Evolutionary conservation across 2,888 invertebrate species (phyloP).

Genomic region (Camptogramma bilineatum): DNA sequence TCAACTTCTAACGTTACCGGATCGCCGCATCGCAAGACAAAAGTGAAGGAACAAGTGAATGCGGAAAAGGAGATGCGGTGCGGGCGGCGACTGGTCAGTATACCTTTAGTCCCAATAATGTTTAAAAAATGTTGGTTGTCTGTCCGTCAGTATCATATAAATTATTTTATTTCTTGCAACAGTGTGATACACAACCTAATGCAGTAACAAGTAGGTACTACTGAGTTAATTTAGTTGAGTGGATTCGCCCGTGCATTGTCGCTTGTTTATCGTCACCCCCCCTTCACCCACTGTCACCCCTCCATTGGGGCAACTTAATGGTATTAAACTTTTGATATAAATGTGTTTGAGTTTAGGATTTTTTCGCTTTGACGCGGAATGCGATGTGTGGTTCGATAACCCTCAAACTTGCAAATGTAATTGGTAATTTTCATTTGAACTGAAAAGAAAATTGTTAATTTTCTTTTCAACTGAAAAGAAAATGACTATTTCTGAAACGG

Average conservation of each 20-base stretch:
- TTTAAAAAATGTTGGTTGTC: too few relatives aligned
- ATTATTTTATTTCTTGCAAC: constrained; percentile 28
- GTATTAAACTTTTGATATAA: constrained; percentile 82
- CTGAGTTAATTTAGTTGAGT: constrained; percentile 84
- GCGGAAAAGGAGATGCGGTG: too few relatives aligned
- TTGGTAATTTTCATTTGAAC: background rate
- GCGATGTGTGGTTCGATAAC: constrained; percentile 26
- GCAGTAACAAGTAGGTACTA: constrained; percentile 76
- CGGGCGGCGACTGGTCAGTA: too few relatives aligned
- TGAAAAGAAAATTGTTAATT: too few relatives aligned
- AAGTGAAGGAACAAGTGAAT: too few relatives aligned
- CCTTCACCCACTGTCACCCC: constrained; percentile 48
- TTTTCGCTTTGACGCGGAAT: constrained; percentile 36
- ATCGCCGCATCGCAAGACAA: too few relatives aligned
- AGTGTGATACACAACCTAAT: constrained; percentile 63
- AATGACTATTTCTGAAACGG: too few relatives aligned
- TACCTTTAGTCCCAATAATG: too few relatives aligned
- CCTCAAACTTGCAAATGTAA: constrained; percentile 9
- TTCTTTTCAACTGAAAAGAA: too few relatives aligned
- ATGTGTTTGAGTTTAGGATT: constrained; percentile 57
- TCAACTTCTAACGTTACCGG: too few relatives aligned
- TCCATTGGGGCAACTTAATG: constrained; percentile 65
- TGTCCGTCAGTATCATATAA: too few relatives aligned
- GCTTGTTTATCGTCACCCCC: constrained; percentile 79
- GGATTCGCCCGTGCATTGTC: constrained; percentile 82